phyloP scores from a whole-genome alignment of 2,888 invertebrate species.

The Linnaemya vulpina region DNA sequence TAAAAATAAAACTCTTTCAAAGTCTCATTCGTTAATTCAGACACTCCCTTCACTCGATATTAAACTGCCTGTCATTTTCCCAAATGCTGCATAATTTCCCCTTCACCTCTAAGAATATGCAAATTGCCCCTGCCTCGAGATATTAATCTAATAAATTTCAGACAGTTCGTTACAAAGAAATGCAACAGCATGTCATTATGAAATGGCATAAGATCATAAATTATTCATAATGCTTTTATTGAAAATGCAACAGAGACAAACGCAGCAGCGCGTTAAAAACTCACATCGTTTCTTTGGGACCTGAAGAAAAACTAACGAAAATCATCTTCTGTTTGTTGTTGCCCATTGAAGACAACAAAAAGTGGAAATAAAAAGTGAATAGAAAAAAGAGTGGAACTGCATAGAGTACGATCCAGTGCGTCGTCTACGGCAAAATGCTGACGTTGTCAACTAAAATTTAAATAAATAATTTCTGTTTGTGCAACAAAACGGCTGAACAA shows the following conservation, averaged over 20 bases:
- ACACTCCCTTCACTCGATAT: too few species aligned
- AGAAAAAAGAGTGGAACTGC: background rate
- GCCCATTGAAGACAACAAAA: background rate
- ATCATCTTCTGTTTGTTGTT: background rate
- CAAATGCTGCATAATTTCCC: too few species aligned
- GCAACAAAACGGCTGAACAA: background rate
- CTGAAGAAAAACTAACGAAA: background rate
- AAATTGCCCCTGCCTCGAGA: too few species aligned
- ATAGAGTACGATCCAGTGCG: too few species aligned
- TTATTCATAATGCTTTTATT: background rate
- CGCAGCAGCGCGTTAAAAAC: background rate
- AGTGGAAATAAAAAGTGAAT: background rate
- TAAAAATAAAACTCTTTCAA: too few species aligned
- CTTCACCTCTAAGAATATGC: too few species aligned
- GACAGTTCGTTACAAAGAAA: background rate
- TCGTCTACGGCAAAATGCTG: background rate
- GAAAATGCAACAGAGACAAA: background rate
- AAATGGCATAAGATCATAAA: background rate
- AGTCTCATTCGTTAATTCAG: too few species aligned
- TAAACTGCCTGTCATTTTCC: too few species aligned
- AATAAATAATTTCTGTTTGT: conserved; percentile 1
- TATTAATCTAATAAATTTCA: background rate
- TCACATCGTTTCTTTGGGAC: background rate
- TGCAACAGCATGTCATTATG: background rate
- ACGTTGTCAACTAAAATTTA: background rate